These are phyloP conservation scores for Microplitis deprimator DNA, from an alignment of 2,888 invertebrate genomes.

Conservation along the genomic window DNA sequence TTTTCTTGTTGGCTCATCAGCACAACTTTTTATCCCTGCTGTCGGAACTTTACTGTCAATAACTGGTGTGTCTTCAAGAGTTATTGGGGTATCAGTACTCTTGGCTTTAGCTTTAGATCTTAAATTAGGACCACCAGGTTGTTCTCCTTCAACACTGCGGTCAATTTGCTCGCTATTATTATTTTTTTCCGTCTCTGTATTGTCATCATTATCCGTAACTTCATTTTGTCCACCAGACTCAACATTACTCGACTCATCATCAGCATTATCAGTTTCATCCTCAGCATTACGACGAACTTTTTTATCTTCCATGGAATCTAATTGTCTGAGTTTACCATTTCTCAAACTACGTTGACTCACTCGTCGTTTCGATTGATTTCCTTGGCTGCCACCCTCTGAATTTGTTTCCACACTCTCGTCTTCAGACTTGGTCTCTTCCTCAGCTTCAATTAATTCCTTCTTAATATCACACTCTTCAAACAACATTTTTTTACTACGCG, in stretches of 20 bases:
- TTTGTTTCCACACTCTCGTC: constrained; percentile 52
- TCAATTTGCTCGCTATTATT: constrained; percentile 65
- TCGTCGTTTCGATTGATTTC: constrained; percentile 55
- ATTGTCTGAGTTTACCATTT: constrained; percentile 79
- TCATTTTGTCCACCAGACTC: background rate
- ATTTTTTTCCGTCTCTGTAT: constrained; percentile 62
- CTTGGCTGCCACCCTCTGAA: constrained; percentile 34
- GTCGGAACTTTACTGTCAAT: constrained; percentile 37
- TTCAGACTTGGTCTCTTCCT: constrained; percentile 55
- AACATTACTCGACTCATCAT: constrained; percentile 46
- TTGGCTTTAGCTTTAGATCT: constrained; percentile 68
- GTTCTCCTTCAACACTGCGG: constrained; percentile 41
- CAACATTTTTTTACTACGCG: constrained; percentile 60
- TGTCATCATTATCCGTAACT: constrained; percentile 50
- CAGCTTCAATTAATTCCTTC: constrained; percentile 57
- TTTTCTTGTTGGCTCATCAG: constrained; percentile 36
- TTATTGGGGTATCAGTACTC: constrained; percentile 54
- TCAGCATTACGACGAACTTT: constrained; percentile 61
- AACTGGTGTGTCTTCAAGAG: constrained; percentile 37
- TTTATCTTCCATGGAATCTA: constrained; percentile 58
- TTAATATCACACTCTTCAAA: constrained; percentile 61
- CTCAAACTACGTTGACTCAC: constrained; percentile 74
- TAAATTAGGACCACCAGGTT: constrained; percentile 63
- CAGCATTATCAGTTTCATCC: constrained; percentile 53
- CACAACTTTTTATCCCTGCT: constrained; percentile 35